These are phyloP conservation scores for Budorcas taxicolor DNA, from an alignment of 2,113 vertebrate species.

Conservation along the genomic window DNA sequence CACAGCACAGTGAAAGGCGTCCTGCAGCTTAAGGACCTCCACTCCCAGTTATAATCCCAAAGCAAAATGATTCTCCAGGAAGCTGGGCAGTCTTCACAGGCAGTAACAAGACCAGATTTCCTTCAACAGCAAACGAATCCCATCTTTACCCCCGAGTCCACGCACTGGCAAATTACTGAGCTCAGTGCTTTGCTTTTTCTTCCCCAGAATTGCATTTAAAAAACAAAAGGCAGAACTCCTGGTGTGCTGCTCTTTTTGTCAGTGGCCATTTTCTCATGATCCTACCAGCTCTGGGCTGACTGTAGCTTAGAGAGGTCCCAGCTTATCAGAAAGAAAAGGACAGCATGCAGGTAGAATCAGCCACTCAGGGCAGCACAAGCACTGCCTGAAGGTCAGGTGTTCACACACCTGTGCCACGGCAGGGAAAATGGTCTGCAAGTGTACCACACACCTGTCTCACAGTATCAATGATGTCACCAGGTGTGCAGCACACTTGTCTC, in stretches of 20 bases:
- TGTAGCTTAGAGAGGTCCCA: neutral
- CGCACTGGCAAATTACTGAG: neutral
- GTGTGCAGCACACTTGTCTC: neutral
- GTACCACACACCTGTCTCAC: rapidly evolving
- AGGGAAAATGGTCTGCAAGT: neutral
- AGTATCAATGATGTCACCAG: neutral
- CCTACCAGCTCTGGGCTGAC: neutral
- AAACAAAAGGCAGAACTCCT: neutral
- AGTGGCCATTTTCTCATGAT: neutral
- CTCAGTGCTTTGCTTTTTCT: neutral
- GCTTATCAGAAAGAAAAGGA: neutral
- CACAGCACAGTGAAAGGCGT: neutral
- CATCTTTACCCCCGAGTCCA: neutral
- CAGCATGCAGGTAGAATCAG: neutral
- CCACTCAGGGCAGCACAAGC: rapidly evolving
- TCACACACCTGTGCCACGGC: neutral
- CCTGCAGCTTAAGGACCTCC: neutral
- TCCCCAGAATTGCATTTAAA: neutral
- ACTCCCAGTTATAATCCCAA: neutral
- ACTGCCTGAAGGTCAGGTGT: neutral
- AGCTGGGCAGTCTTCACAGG: neutral
- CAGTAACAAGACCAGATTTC: neutral
- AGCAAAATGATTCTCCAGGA: neutral
- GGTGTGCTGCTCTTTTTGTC: neutral
- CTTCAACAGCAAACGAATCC: neutral